Percentiles rank a stretch among this genome's conserved stretches.
Conservation (phyloP, 2,797 vertebrate species). For the Gambusia yucatana region DNA sequence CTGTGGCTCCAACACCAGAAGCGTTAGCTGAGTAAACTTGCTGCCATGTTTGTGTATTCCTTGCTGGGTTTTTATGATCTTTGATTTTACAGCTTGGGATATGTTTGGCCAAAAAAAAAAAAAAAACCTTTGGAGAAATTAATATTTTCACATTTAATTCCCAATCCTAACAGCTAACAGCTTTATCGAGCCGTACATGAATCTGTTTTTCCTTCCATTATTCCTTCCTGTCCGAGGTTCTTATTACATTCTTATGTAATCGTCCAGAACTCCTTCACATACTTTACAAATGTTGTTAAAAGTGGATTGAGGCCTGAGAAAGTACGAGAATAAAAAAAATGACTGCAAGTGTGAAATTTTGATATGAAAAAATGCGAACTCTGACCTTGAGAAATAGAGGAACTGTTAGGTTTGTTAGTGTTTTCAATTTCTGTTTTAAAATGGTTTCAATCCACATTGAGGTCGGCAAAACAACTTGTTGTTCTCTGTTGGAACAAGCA, state of each 20-base stretch:
- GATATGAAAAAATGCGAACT: background rate
- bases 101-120: background rate
- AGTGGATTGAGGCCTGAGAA: background rate
- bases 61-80: background rate
- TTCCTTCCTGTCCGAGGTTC: background rate
- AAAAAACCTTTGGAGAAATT: background rate
- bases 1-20: background rate
- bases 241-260: background rate
- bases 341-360: background rate
- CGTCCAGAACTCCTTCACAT: background rate
- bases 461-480: background rate
- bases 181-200: background rate
- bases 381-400: background rate
- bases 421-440: background rate
- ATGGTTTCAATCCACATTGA: background rate
- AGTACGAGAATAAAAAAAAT: background rate
- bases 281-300: background rate
- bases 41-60: background rate
- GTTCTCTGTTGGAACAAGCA: background rate
- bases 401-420: background rate
- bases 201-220: background rate
- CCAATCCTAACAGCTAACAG: background rate
- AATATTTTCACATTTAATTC: background rate
- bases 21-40: background rate
- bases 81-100: background rate